Conservation (phyloP, 2,888 invertebrate species). For the Drosophila eohydei region DNA sequence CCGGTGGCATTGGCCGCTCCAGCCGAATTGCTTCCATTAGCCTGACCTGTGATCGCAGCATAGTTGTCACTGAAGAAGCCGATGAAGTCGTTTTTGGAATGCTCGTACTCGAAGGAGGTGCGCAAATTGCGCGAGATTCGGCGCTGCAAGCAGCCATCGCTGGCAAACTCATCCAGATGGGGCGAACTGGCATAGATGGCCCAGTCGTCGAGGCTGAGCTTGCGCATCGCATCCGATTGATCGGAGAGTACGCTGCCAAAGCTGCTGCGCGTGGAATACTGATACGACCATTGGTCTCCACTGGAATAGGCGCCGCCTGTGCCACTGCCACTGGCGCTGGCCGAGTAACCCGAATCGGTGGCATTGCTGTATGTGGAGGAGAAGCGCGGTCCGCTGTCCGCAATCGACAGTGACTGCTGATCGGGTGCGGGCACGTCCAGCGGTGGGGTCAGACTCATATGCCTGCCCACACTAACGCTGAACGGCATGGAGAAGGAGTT, state of each 20-base stretch:
- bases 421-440: constrained; percentile 81
- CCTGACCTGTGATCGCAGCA: constrained; percentile 21
- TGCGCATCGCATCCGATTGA: constrained; percentile 80
- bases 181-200: constrained; percentile 78
- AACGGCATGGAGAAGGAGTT: constrained; percentile 84
- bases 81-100: constrained; percentile 84
- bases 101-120: constrained; percentile 85
- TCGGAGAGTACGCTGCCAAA: constrained; percentile 84
- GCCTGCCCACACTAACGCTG: constrained; percentile 76
- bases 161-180: constrained; percentile 84
- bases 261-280: constrained; percentile 84
- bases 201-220: constrained; percentile 82
- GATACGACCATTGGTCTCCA: constrained; percentile 84
- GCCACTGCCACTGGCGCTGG: constrained; percentile 69
- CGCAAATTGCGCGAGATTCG: constrained; percentile 87
- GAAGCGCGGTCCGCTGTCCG: constrained; percentile 73
- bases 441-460: constrained; percentile 81
- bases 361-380: constrained; percentile 82
- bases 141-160: constrained; percentile 87
- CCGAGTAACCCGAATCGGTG: constrained; percentile 85
- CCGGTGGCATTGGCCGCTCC: constrained; percentile 38
- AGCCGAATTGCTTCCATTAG: constrained; percentile 26
- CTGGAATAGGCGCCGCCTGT: constrained; percentile 70
- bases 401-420: constrained; percentile 69
- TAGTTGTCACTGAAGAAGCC: constrained; percentile 83